Evolutionary conservation across 1,140 invertebrate species (phyloP), one percentile per base, ranked within the genome.

Genomic region (Psilanteris sp.): DNA sequence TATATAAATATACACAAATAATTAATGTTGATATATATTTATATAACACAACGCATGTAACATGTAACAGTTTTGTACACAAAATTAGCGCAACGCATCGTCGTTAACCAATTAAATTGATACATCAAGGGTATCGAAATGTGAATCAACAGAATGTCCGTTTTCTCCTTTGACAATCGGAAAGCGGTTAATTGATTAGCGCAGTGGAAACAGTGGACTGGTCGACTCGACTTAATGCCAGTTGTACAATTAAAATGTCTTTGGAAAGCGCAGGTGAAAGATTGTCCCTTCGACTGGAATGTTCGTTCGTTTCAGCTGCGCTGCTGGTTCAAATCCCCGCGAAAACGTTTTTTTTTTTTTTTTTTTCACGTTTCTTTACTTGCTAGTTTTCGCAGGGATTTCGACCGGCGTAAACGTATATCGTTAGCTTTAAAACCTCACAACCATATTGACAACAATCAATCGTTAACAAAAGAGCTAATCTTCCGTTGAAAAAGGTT

Each of bases 371-470:
- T 13, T 4, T 9, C 11, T 10, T 22, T n/a, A n/a, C 16, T 2
- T 27, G 14, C 5, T 4, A 14, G 10, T 50, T 27, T 2, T 27
- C 10, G 46, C 61, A 10, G 11, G n/a, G 9, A 43, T 31, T 32
- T 20, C 2, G 18, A 55, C 43, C 46, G 18, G 41, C 61, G 55
- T 44, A 52, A 68, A 55, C 78, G 81, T 83, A 83, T 79, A 84
- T 86, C 74, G 82, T 81, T 81, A 83, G 80, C 37, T 52, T 61
- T 83, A 81, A 83, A 87, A 88, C 81, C 79, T 88, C 86, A 88
- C 86, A 88, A 87, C 85, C 86, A 87, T 85, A 85, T 87, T 85
- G 83, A 87, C 84, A 87, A 87, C 82, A 87, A 88, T 87, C 81
- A 87, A 87, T 73, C 77, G 81, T 85, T 78, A 87, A 87, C 83